Evolutionary conservation across 2,113 vertebrate genomes (phyloP).

Genomic region (Hiodon tergisus): DNA sequence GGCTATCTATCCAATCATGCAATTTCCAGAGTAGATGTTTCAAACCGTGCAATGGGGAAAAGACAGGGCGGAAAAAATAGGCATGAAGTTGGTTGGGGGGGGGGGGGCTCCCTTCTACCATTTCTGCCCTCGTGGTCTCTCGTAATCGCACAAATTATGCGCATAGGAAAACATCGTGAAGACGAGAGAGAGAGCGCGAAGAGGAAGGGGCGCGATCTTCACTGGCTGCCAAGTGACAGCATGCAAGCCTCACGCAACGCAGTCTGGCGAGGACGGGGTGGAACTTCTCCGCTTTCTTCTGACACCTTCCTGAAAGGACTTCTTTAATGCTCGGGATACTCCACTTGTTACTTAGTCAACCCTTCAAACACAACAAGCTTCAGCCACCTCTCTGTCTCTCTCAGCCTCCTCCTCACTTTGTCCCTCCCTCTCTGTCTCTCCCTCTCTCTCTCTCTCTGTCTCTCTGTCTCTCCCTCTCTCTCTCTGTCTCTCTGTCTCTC

Average conservation of each 20-base stretch:
- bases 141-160: constrained; percentile 86
- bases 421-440: background rate
- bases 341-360: constrained; percentile 41
- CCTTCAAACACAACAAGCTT: constrained; percentile 16
- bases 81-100: constrained; percentile 57
- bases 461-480: no score
- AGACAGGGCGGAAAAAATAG: constrained; percentile 4
- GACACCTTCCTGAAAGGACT: constrained; percentile 65
- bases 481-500: no score
- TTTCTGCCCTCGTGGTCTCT: constrained; percentile 57
- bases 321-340: constrained; percentile 66
- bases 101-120: constrained; percentile 41
- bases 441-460: no score
- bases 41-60: constrained; percentile 60
- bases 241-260: constrained; percentile 49
- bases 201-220: constrained; percentile 18
- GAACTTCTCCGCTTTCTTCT: constrained; percentile 67
- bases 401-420: constrained; percentile 20
- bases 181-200: constrained; percentile 67
- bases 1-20: constrained; percentile 93
- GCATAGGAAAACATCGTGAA: constrained; percentile 69
- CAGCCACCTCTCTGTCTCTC: constrained; percentile 9
- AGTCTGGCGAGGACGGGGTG: constrained; percentile 64
- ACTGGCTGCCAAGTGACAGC: constrained; percentile 61
- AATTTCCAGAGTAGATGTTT: constrained; percentile 82